Evolutionary conservation across 1,140 invertebrate genomes (phyloP).

Genomic region (Steinernema feltiae): DNA sequence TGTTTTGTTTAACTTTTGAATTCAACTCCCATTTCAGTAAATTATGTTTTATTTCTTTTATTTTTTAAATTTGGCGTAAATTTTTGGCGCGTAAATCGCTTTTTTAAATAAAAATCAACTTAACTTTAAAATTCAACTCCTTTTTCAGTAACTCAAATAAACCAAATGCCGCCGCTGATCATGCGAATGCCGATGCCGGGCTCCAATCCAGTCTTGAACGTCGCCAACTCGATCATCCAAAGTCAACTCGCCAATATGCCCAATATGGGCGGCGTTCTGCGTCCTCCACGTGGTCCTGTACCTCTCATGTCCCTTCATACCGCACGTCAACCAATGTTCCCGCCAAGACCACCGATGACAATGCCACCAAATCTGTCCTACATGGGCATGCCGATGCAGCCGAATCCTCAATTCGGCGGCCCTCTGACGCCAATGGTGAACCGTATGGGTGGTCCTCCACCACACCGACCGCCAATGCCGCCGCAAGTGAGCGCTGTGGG

Average conservation of each 20-base stretch:
- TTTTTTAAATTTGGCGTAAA: too few species aligned
- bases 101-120: neutral
- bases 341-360: neutral
- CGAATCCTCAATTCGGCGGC: too few species aligned
- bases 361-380: neutral
- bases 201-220: neutral
- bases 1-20: too few species aligned
- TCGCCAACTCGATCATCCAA: slow-evolving; percentile 5
- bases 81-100: neutral
- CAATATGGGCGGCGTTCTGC: neutral
- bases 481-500: neutral
- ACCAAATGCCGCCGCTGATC: too few species aligned
- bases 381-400: neutral
- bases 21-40: too few species aligned
- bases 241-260: neutral
- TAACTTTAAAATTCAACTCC: neutral
- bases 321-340: neutral
- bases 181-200: too few species aligned
- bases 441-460: neutral
- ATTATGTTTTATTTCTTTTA: too few species aligned
- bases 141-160: neutral
- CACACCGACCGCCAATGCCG: too few species aligned
- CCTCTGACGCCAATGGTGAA: neutral
- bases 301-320: neutral
- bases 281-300: neutral